A percentile compares a stretch with the other conserved stretches of the same genome.
Conservation (phyloP, 1,140 invertebrate genomes). For the Chelonus insularis region DNA sequence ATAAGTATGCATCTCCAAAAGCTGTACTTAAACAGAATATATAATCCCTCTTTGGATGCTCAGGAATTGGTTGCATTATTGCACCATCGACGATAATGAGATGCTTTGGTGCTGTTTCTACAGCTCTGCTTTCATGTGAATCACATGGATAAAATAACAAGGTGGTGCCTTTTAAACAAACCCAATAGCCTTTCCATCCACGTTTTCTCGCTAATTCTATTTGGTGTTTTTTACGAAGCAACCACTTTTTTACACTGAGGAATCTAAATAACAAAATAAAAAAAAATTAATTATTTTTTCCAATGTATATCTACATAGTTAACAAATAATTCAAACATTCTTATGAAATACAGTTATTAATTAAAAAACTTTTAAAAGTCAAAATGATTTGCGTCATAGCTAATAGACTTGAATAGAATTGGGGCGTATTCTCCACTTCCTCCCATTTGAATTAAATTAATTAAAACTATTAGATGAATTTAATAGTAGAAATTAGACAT, state of each 20-base stretch:
- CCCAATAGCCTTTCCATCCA: conserved; percentile 98
- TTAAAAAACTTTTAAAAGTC: too few species aligned
- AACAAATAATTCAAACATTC: too few species aligned
- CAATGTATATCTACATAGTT: too few species aligned
- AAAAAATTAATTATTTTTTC: too few species aligned
- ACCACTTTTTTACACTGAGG: conserved; percentile 97
- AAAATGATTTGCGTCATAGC: too few species aligned
- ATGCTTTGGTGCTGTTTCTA: conserved; percentile 91
- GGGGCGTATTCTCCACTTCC: too few species aligned
- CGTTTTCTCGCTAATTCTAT: conserved; percentile 93
- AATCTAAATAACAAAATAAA: conserved; percentile 70
- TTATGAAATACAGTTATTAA: too few species aligned
- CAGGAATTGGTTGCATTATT: conserved; percentile 97
- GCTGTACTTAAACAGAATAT: conserved; percentile 98
- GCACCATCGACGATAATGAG: conserved; percentile 96
- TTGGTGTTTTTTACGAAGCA: conserved; percentile 94
- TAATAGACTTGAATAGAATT: too few species aligned
- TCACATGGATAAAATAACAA: conserved; percentile 96
- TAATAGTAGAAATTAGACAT: too few species aligned
- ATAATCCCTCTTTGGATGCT: conserved; percentile 96
- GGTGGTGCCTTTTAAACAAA: conserved; percentile 95
- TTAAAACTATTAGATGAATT: too few species aligned
- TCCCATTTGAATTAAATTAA: too few species aligned
- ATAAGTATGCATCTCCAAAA: conserved; percentile 96
- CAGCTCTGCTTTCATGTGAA: conserved; percentile 85